Conservation (phyloP, 2,888 invertebrate genomes). For the Phytoseiulus persimilis region DNA sequence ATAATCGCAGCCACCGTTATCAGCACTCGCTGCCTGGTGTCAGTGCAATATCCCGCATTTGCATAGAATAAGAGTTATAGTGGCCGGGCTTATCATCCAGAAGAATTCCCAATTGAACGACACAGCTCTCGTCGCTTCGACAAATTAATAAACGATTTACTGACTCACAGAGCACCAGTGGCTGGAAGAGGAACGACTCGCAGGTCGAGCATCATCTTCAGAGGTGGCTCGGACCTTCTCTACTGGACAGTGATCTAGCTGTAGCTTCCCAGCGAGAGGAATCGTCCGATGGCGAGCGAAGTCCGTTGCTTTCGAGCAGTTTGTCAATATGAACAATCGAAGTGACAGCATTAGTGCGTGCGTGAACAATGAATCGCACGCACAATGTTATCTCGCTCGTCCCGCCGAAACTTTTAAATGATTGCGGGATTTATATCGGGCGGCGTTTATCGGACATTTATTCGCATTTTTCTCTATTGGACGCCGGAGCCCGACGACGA, state of each 20-base stretch:
- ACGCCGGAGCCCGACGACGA: not conserved
- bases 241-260: not conserved
- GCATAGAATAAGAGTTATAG: not conserved
- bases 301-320: not conserved
- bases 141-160: too few species aligned
- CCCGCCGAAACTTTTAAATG: not conserved
- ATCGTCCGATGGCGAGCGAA: not conserved
- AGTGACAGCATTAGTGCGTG: not conserved
- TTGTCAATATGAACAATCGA: not conserved
- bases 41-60: not conserved
- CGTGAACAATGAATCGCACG: not conserved
- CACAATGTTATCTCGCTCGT: not conserved
- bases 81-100: too few species aligned
- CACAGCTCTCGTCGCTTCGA: too few species aligned
- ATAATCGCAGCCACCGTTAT: not conserved
- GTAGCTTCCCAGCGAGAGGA: not conserved
- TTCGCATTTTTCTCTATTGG: not conserved
- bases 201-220: not conserved
- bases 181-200: too few species aligned
- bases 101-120: too few species aligned
- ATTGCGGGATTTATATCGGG: slow-evolving; percentile 5
- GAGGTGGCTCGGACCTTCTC: not conserved
- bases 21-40: not conserved
- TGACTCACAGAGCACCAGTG: too few species aligned
- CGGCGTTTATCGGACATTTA: not conserved